phyloP scores from a whole-genome alignment of 2,888 invertebrate species.

The Plebejus melissa region DNA sequence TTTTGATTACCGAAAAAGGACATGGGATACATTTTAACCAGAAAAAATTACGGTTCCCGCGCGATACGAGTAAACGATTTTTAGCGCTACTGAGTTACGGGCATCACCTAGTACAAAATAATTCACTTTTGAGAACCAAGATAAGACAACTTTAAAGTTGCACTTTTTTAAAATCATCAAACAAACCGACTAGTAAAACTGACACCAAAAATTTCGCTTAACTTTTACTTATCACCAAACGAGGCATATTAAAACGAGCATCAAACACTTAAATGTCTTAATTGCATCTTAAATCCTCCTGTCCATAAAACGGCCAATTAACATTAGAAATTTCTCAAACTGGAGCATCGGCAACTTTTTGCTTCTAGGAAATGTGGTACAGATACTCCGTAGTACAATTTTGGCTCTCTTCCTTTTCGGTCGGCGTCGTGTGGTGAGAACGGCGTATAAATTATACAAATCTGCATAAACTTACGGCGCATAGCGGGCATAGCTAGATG shows the following conservation, averaged over 20 bases:
- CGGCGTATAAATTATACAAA: conserved; percentile 51
- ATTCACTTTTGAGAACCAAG: too few relatives aligned
- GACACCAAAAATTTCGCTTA: not conserved
- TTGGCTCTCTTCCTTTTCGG: conserved; percentile 40
- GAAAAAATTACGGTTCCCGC: too few relatives aligned
- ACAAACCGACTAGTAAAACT: not conserved
- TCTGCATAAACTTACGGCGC: conserved; percentile 54
- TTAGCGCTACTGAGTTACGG: too few relatives aligned
- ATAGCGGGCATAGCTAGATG: conserved; percentile 43
- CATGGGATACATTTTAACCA: too few relatives aligned
- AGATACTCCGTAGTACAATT: conserved; percentile 39
- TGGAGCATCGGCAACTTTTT: conserved; percentile 14
- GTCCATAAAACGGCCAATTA: conserved; percentile 14
- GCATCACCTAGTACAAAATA: too few relatives aligned
- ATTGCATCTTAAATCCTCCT: conserved; percentile 10
- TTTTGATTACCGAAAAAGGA: too few relatives aligned
- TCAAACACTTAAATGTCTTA: not conserved
- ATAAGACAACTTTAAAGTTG: not conserved
- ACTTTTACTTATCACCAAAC: conserved; percentile 6
- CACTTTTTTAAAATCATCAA: not conserved
- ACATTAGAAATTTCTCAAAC: conserved; percentile 22
- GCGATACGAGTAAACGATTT: too few relatives aligned
- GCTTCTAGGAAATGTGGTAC: conserved; percentile 35
- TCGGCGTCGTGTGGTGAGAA: conserved; percentile 40
- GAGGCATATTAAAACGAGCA: not conserved